Evolutionary conservation across 2,113 vertebrate species (phyloP), one percentile per base, ranked within the genome.

Genomic region (Tapirus terrestris): DNA sequence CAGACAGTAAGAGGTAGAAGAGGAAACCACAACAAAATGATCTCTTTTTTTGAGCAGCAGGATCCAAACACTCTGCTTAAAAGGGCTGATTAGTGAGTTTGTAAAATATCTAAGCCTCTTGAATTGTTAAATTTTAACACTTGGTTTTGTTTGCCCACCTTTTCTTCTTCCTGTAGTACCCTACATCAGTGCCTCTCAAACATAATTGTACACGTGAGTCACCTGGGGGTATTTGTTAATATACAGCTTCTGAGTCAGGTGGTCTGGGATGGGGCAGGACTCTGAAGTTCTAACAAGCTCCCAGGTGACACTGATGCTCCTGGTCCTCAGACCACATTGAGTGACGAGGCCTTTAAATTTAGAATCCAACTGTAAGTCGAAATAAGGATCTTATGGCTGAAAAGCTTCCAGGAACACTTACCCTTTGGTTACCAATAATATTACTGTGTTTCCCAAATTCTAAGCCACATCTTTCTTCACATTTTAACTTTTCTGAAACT

Each of bases 111-210:
- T 60, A 65, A 65, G 43, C 23, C 48, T 76, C 36, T 94, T 61
- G n/a, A 77, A 20, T 85, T 91, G 53, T 94, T 96, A 73, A 81
- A 51, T 93, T 91, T 89, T 82, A 93, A 48, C 11, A 14, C n/a
- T 87, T 93, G 53, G 3, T 58, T 93, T 89, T 96, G 13, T 93
- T 75, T 43, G 1, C 27, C 20, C 21, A 72, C 51, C 5, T 56
- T 82, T 84, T 51, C n/a, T 84, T 73, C 13, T 85, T 61, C 72
- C 48, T 29, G 3, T 60, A 79, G 68, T 68, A 13, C n/a, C 83
- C 86, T 80, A 79, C 82, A 95, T 86, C 12, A 83, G 48, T 45
- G 82, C 18, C 12, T 96, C 27, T 89, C 60, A 82, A 83, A 82
- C 13, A 61, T 33, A 65, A 81, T 84, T 53, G 27, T 58, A 12